Evolutionary conservation across 2,888 invertebrate genomes (phyloP), one percentile per base, ranked within the genome.

Genomic region (Leucophenga montana): DNA sequence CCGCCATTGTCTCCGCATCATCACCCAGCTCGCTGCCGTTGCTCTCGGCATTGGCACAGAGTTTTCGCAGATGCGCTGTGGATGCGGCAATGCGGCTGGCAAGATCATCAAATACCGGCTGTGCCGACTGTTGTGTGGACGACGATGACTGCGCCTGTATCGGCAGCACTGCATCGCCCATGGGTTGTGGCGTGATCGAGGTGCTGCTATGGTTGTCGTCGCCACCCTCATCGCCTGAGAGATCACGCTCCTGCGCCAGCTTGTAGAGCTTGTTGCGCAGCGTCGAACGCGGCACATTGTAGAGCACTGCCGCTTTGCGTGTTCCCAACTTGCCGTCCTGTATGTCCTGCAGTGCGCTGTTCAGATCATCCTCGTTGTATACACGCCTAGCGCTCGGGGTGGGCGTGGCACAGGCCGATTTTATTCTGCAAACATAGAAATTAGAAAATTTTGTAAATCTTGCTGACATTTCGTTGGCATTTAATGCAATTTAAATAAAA

Each of bases 281-380:
- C 31, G 98, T 98, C 77, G 98, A 97, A 76, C 98, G 92, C 8
- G 98, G 98, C 87, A 98, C 97, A 82, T 97, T 97, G 89, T 99
- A 99, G 82, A 97, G 94, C 68, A 96, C 96, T 67, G 98, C 96
- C 9, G 98, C 98, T 71, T 98, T 91, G 59, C 98, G 91, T 6
- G 97, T 97, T 76, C 97, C 98, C 79, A 98, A 91, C 85, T 96
- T 95, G 18, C 97, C 97, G 78, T 94, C 94, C 88, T 96, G 95
- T 86, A 98, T 97, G 89, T 98, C 98, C 72, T 95, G 92, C 71
- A 99, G 92, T n/a, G 98, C 98, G 48, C 94, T 94, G 85, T 95
- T 95, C 54, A 99, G 92, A 89, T 98, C 98, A 83, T 97, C 96
- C 82, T 98, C 97, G n/a, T 97, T 97, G 91, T 99, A 99, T 67